Evolutionary conservation across 2,888 invertebrate genomes (phyloP), one percentile per base, ranked within the genome.

Genomic region (Troides oblongomaculatus): DNA sequence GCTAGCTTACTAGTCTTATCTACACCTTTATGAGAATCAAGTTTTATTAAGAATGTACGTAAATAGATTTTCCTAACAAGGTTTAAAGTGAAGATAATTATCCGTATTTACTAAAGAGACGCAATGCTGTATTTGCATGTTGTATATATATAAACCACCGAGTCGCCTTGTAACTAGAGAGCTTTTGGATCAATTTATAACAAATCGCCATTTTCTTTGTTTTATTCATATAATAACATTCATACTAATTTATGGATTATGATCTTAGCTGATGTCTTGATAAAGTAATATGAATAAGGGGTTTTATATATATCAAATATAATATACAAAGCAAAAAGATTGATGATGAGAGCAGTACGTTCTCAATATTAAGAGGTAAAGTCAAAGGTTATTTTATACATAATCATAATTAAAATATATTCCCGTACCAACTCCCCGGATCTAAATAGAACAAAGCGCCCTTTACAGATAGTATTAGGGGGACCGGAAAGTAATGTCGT

Each of bases 11-110:
- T 63, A 25, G 36, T 62, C 58, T 25, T 62, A 30, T 43, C 25
- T 62, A 25, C 39, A 68, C 43, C 8, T 46, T 10, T 17, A 61
- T 25, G n/a, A 39, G 46, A 59, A 63, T 56, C 59, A 63, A 66
- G 70, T 59, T 63, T 66, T 62, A 21, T 66, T 53, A 70, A 10
- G 39, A 63, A 62, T 66, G 18, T 21, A 21, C 58, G 25, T 6
- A 23, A 46, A 56, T 66, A 53, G 36, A 62, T 59, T 57, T 53
- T 21, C 53, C 50, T 60, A 66, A 63, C n/a, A 66, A 56, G 60
- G 59, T 14, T 66, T 53, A 62, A 59, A 64, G 23, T 68, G 39
- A 36, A 64, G 53, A 50, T 63, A 64, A 39, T 57, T 21, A 64
- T 50, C 18, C 18, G 50, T 17, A 50, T 50, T 50, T 50, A 50